A percentile compares a stretch with the other conserved stretches of the same genome.
Conservation (phyloP, 1,140 invertebrate genomes). For the Myzus persicae region DNA sequence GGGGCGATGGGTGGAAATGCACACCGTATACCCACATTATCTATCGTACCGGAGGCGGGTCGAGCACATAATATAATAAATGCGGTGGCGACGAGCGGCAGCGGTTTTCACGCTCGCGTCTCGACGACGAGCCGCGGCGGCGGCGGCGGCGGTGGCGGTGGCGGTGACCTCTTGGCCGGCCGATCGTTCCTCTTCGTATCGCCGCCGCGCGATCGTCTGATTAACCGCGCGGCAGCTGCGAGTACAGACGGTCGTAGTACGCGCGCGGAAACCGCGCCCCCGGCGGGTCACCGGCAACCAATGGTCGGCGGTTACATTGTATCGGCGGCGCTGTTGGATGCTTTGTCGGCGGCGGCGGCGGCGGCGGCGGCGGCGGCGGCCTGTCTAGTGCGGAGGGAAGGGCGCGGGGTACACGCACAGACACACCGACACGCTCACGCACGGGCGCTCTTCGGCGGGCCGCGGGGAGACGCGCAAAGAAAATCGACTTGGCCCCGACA, state of each 20-base stretch:
- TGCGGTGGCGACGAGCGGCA: not conserved
- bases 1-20: too few species aligned
- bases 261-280: slow-evolving; percentile 14
- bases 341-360: not conserved
- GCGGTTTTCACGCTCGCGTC: too few species aligned
- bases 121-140: too few species aligned
- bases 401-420: not conserved
- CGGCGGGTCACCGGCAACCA: slow-evolving; percentile 17
- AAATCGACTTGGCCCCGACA: not conserved
- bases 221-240: slow-evolving; percentile 28
- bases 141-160: not conserved
- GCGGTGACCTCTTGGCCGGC: slow-evolving; percentile 27
- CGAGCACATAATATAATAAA: not conserved
- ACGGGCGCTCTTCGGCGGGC: too few species aligned
- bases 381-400: not conserved
- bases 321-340: slow-evolving; percentile 20
- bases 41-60: not conserved
- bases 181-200: slow-evolving; percentile 31
- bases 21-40: too few species aligned
- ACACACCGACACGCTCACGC: too few species aligned
- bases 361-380: not conserved
- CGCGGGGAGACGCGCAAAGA: not conserved
- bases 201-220: not conserved
- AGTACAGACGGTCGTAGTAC: not conserved
- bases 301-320: slow-evolving; percentile 53